A percentile compares a stretch with the other conserved stretches of the same genome.
Evolutionary conservation across 2,797 vertebrate species (phyloP).

Genomic region (Pelobates cultripes): DNA sequence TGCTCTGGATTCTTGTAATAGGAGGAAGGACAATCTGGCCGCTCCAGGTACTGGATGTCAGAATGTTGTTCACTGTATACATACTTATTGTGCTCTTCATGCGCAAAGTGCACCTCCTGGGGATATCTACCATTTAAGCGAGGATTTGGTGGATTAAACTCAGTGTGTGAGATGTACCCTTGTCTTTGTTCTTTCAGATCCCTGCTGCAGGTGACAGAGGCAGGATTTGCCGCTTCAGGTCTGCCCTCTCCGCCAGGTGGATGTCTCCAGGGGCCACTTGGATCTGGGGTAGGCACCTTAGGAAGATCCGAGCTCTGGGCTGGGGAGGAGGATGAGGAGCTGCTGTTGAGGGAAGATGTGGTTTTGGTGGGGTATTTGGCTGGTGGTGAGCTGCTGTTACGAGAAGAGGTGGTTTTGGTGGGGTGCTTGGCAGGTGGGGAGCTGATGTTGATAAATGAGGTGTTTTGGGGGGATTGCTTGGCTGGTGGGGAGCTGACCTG

Average conservation of each 20-base stretch:
- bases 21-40: not conserved
- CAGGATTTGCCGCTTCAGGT: not conserved
- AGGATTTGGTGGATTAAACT: not conserved
- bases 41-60: not conserved
- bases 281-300: not conserved
- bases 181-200: slow-evolving; percentile 18
- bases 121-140: not conserved
- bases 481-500: not conserved
- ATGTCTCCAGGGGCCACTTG: not conserved
- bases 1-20: slow-evolving; percentile 19
- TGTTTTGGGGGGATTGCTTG: not conserved
- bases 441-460: not conserved
- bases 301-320: slow-evolving; percentile 7
- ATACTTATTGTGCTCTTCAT: not conserved
- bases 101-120: not conserved
- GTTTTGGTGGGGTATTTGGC: not conserved
- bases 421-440: not conserved
- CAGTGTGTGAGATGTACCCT: not conserved
- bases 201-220: slow-evolving; percentile 1
- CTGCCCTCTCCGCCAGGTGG: not conserved
- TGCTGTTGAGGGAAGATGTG: slow-evolving; percentile 4
- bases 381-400: not conserved
- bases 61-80: not conserved
- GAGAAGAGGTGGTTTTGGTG: not conserved
- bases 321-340: not conserved